Conservation (phyloP, 2,797 vertebrate genomes). For the Acrossocheilus wenchowensis region DNA sequence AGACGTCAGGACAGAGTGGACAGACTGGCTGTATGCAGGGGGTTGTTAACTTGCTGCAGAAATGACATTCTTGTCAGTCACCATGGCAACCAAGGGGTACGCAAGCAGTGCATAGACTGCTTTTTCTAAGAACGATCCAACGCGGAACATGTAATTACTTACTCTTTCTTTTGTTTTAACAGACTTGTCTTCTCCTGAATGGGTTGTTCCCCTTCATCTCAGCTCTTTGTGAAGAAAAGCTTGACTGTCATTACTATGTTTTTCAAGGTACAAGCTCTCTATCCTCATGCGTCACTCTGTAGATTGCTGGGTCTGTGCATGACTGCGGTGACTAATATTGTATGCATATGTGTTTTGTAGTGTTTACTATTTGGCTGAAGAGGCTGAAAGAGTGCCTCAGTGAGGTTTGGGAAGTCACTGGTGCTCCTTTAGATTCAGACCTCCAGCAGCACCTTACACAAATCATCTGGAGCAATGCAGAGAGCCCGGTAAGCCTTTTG, state of each 20-base stretch:
- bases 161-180: not conserved
- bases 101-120: not conserved
- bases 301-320: not conserved
- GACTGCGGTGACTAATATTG: not conserved
- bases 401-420: constrained; percentile 74
- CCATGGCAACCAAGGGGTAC: constrained; percentile 68
- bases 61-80: constrained; percentile 76
- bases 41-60: constrained; percentile 84
- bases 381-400: constrained; percentile 76
- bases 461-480: constrained; percentile 85
- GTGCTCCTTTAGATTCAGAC: constrained; percentile 63
- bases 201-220: constrained; percentile 80
- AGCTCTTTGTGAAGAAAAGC: constrained; percentile 78
- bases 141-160: not conserved
- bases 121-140: not conserved
- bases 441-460: constrained; percentile 74
- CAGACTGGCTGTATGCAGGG: constrained; percentile 79
- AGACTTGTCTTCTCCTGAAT: constrained; percentile 80
- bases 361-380: constrained; percentile 85
- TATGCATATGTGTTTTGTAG: constrained; percentile 65
- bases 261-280: constrained; percentile 83
- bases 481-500: constrained; percentile 81
- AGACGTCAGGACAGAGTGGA: constrained; percentile 70
- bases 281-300: not conserved
- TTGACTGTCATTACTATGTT: constrained; percentile 81